These are phyloP conservation scores for Stenodema calcarata DNA, from an alignment of 2,888 invertebrate species.

Conservation along the genomic window DNA sequence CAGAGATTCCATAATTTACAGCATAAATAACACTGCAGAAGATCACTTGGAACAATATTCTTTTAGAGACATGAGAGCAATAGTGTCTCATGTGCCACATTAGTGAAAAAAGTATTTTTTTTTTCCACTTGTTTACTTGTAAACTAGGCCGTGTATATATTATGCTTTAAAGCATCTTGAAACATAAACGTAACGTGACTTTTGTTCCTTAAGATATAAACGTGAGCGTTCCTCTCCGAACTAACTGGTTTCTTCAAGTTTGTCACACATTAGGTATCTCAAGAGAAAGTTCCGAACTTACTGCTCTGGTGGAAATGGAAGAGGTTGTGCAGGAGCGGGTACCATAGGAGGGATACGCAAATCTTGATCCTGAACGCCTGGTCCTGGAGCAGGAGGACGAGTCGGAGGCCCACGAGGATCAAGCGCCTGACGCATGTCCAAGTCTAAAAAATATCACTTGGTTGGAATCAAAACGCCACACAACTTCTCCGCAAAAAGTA, in stretches of 20 bases:
- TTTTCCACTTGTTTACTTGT: no score
- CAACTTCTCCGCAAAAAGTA: no score
- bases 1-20: not conserved
- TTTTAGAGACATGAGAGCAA: no score
- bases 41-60: no score
- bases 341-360: constrained; percentile 68
- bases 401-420: constrained; percentile 47
- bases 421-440: constrained; percentile 55
- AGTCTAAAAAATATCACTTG: constrained; percentile 33
- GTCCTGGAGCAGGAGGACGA: constrained; percentile 16
- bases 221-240: no score
- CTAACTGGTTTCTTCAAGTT: no score
- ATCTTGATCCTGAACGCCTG: constrained; percentile 71
- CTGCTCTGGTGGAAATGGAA: constrained; percentile 54
- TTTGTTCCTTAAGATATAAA: no score
- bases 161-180: no score
- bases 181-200: no score
- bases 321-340: constrained; percentile 57
- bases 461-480: not conserved
- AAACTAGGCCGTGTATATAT: no score
- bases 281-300: constrained; percentile 12
- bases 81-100: no score
- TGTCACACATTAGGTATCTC: not conserved
- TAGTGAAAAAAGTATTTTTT: no score
- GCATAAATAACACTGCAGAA: not conserved